Conservation (phyloP, 2,113 vertebrate species). For the Lynx canadensis region DNA sequence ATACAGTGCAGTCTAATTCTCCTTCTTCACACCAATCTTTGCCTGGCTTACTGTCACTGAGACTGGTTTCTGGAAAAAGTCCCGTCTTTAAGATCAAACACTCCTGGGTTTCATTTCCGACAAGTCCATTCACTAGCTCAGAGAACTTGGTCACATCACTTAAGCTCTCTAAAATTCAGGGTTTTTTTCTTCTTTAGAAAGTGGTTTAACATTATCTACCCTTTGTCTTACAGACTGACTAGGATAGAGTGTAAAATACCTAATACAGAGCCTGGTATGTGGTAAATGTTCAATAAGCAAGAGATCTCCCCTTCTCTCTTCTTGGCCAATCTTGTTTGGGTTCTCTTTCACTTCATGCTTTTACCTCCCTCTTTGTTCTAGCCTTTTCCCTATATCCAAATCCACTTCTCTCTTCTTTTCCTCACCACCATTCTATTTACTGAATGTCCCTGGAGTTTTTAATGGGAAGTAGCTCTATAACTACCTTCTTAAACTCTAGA, state of each 20-base stretch:
- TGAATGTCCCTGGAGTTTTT: background rate
- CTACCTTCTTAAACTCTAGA: background rate
- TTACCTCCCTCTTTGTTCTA: background rate
- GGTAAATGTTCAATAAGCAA: background rate
- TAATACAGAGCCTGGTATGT: background rate
- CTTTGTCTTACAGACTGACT: background rate
- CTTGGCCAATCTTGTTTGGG: background rate
- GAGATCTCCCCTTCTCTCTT: background rate
- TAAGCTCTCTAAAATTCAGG: background rate
- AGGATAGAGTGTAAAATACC: background rate
- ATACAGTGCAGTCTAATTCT: background rate
- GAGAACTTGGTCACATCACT: background rate
- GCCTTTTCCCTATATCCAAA: background rate
- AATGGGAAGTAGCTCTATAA: conserved; percentile 13
- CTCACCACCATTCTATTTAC: background rate
- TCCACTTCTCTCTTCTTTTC: background rate
- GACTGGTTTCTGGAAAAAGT: background rate
- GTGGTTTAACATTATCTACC: background rate
- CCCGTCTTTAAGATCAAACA: background rate
- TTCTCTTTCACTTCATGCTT: background rate
- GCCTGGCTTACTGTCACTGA: background rate
- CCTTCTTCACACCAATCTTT: background rate
- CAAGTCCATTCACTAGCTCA: background rate
- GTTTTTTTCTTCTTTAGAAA: background rate
- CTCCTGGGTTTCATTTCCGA: background rate